Conservation (phyloP, 2,113 vertebrate species). For the Riparia riparia region DNA sequence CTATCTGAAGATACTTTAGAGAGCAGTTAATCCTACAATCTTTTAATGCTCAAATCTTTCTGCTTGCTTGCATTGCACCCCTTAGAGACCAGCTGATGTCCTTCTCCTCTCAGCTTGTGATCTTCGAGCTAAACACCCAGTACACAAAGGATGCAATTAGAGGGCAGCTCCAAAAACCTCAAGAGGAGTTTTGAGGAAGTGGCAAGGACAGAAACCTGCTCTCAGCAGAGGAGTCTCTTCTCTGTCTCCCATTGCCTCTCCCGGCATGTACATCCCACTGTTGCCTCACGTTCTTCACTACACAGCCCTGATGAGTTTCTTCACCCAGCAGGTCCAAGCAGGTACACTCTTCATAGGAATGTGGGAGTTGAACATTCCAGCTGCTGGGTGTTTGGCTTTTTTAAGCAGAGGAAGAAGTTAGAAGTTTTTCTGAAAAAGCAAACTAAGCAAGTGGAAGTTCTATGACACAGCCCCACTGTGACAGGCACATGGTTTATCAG, state of each 20-base stretch:
- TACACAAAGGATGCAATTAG: neutral
- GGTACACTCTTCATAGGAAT: neutral
- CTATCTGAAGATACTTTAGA: neutral
- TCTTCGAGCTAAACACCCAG: neutral
- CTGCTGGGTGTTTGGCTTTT: neutral
- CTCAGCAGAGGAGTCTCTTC: neutral
- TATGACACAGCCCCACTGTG: fast-evolving
- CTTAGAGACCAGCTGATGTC: neutral
- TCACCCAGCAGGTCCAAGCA: neutral
- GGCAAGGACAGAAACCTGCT: neutral
- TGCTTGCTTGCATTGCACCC: fast-evolving
- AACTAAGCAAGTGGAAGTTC: neutral
- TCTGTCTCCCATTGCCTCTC: neutral
- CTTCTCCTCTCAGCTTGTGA: neutral
- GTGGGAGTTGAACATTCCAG: neutral
- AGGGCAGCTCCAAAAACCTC: neutral
- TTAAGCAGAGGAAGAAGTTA: neutral
- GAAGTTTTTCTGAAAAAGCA: neutral
- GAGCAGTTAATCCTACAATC: neutral
- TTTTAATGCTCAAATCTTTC: neutral
- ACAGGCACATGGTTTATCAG: neutral
- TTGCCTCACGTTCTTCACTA: neutral
- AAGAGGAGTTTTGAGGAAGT: neutral
- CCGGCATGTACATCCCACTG: fast-evolving
- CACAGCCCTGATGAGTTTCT: neutral